A percentile compares a stretch with the other conserved stretches of the same genome.
phyloP scores from a whole-genome alignment of 2,113 vertebrate species.

The Bombycilla garrulus region DNA sequence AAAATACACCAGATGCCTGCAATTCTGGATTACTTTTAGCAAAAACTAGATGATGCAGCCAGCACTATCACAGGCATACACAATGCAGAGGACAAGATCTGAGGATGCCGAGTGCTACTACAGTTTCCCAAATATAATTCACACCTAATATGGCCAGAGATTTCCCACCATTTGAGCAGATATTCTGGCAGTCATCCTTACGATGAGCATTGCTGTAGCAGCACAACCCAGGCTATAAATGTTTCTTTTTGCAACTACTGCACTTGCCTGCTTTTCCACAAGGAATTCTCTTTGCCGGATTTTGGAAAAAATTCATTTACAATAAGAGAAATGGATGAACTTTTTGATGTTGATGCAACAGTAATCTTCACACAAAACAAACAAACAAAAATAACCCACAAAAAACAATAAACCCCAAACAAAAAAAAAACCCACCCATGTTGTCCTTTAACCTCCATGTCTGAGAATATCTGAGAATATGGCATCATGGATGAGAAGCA shows the following conservation, averaged over 20 bases:
- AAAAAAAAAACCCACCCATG: not conserved
- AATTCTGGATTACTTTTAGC: not conserved
- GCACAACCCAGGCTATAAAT: not conserved
- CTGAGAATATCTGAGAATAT: not conserved
- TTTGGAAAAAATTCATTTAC: not conserved
- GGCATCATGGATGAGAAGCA: not conserved
- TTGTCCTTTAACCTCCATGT: not conserved
- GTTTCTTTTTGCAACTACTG: not conserved
- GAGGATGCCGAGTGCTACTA: not conserved
- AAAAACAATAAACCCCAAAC: rapidly evolving
- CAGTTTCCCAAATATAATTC: not conserved
- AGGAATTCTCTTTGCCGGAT: not conserved
- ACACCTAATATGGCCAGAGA: not conserved
- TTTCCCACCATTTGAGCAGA: not conserved
- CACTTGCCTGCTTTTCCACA: not conserved
- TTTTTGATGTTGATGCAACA: not conserved
- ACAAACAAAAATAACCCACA: rapidly evolving
- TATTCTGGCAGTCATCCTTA: not conserved
- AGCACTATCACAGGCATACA: not conserved
- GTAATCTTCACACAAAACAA: not conserved
- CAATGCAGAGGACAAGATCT: not conserved
- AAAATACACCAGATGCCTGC: not conserved
- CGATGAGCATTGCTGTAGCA: not conserved
- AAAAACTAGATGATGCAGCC: not conserved
- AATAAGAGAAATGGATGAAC: not conserved